Percentiles rank a stretch among this genome's conserved stretches.
Conservation (phyloP, 2,888 invertebrate species). For the Mystacides longicornis region DNA sequence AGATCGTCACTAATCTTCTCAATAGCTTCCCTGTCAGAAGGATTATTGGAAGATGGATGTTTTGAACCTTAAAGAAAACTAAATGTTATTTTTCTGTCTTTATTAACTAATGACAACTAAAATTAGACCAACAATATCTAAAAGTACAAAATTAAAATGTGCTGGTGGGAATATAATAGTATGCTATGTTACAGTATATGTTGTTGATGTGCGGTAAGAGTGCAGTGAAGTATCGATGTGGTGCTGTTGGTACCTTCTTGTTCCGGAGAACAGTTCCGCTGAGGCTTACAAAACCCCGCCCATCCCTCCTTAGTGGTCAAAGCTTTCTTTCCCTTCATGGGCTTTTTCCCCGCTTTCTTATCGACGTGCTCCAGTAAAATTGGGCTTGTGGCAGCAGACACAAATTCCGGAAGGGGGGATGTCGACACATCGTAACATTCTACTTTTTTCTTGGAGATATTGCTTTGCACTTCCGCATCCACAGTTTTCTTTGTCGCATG, state of each 20-base stretch:
- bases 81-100: conserved; percentile 16
- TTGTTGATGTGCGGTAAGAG: conserved; percentile 23
- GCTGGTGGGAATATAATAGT: conserved; percentile 12
- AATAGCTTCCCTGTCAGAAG: conserved; percentile 25
- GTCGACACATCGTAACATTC: conserved; percentile 22
- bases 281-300: conserved; percentile 26
- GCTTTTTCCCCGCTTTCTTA: conserved; percentile 4
- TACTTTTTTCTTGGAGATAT: neutral
- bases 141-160: conserved; percentile 6
- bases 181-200: conserved; percentile 19
- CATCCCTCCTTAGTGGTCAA: conserved; percentile 26
- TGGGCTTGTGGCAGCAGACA: conserved; percentile 27
- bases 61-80: conserved; percentile 26
- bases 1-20: conserved; percentile 19
- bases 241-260: conserved; percentile 24
- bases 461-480: conserved; percentile 9
- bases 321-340: conserved; percentile 26
- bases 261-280: conserved; percentile 23
- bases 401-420: conserved; percentile 24
- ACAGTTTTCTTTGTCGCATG: conserved; percentile 1
- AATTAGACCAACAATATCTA: neutral
- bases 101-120: conserved; percentile 7
- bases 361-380: conserved; percentile 13
- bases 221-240: conserved; percentile 24
- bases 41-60: conserved; percentile 26